Evolutionary conservation across 1,140 invertebrate genomes (phyloP).

Genomic region (Heterodera carotae): DNA sequence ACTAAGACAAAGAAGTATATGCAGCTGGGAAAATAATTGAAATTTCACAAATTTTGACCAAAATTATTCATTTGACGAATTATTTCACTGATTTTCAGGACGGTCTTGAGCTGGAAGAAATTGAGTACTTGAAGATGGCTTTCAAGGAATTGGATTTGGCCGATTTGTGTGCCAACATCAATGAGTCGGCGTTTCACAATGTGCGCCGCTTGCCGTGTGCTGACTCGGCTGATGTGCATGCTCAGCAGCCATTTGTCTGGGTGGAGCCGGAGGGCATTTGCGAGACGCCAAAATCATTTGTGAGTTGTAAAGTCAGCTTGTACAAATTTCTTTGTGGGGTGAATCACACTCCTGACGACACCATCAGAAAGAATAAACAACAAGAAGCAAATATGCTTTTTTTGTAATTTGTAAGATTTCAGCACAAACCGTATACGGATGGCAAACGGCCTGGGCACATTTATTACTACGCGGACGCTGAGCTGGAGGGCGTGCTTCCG

Average conservation of each 20-base stretch:
- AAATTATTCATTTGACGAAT: not conserved
- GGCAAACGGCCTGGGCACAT: not conserved
- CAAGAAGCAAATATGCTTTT: too few relatives aligned
- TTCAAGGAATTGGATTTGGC: conserved; percentile 1
- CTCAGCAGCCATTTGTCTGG: conserved; percentile 2
- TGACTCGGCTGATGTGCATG: not conserved
- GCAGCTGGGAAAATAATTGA: too few relatives aligned
- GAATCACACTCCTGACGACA: too few relatives aligned
- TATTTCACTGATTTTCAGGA: conserved; percentile 6
- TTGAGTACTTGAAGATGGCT: conserved; percentile 22
- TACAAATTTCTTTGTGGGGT: too few relatives aligned
- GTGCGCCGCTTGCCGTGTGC: not conserved
- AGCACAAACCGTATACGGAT: conserved; percentile 9
- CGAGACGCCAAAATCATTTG: not conserved
- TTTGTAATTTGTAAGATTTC: conserved; percentile 11
- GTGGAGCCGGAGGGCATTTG: conserved; percentile 22
- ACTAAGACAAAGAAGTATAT: too few relatives aligned
- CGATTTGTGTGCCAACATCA: not conserved
- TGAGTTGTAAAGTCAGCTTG: not conserved
- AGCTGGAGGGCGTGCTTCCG: conserved; percentile 34
- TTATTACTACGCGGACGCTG: conserved; percentile 34
- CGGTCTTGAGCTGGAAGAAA: conserved; percentile 26
- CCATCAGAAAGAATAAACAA: too few relatives aligned
- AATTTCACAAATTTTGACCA: not conserved
- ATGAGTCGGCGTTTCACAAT: not conserved